Evolutionary conservation across 2,797 vertebrate genomes (phyloP), one percentile per base, ranked within the genome.

Genomic region (Enteromius fasciolatus): DNA sequence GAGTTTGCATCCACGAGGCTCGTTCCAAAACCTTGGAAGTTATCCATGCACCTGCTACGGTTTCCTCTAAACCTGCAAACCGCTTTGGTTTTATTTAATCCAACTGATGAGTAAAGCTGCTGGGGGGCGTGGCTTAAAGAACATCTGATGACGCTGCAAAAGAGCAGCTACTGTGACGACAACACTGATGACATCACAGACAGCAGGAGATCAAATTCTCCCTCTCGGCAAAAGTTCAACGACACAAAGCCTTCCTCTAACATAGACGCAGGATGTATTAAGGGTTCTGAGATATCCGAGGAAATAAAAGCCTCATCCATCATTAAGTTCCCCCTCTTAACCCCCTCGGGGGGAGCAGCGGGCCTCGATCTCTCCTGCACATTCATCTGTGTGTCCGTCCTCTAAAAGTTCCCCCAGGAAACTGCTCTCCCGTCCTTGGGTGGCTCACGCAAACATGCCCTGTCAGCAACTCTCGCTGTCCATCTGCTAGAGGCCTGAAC

Each of bases 331-430:
- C 48, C 50, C 23, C 39, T 57, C 48, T 67, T 73, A 79, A 54
- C 6, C 76, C 68, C 36, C 57, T 66, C 20, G 1, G 82, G 76
- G 52, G 36, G 9, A 48, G 44, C 67, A 73, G 67, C 12, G 59
- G 68, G 54, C 39, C 63, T 74, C 48, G 52, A 67, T 67, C 28
- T 17, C 54, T 57, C 77, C 68, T 46, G 61, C 67, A 66, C 81
- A 81, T 81, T 83, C 73, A 83, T 83, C 86, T 78, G 83, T 46
- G 57, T 64, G 84, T 59, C 74, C 23, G 77, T 83, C 86, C 83
- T 80, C 81, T 67, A 76, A 80, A 83, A 85, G 64, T 66, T 75
- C 72, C 81, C 61, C 67, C 23, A 66, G 86, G 86, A 84, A 85
- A 83, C 63, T n/a, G 46, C 73, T 77, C 74, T 81, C 63, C 85